Evolutionary conservation across 2,888 invertebrate genomes (phyloP).

Genomic region (Craniophora ligustri): DNA sequence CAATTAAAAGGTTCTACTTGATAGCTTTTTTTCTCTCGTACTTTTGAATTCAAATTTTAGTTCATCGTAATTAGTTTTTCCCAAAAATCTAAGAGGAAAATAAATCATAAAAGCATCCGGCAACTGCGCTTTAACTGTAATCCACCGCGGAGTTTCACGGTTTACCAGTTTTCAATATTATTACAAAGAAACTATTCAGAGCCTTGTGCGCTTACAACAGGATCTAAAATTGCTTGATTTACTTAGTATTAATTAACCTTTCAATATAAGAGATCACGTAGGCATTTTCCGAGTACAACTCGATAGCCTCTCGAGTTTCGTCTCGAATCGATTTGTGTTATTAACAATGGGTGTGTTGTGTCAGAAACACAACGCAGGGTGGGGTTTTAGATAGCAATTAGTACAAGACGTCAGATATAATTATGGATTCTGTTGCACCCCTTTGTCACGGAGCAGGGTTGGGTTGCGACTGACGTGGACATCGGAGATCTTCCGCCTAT

Average conservation of each 20-base stretch:
- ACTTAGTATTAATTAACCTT: constrained; percentile 39
- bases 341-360: constrained; percentile 45
- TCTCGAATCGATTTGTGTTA: constrained; percentile 47
- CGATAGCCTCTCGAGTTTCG: constrained; percentile 42
- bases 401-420: constrained; percentile 32
- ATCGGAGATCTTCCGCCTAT: constrained; percentile 26
- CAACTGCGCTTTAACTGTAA: constrained; percentile 49
- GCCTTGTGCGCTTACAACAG: constrained; percentile 19
- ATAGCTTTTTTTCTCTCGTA: too few species aligned
- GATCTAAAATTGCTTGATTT: constrained; percentile 19
- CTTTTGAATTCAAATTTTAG: background rate
- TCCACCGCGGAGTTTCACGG: constrained; percentile 43
- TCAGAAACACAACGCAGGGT: constrained; percentile 35
- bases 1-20: too few species aligned
- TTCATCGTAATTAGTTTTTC: constrained; percentile 9
- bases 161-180: constrained; percentile 44
- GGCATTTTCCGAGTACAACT: constrained; percentile 35
- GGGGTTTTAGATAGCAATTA: constrained; percentile 24
- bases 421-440: constrained; percentile 32
- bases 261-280: constrained; percentile 43
- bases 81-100: constrained; percentile 20
- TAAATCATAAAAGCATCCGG: constrained; percentile 28
- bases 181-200: constrained; percentile 20
- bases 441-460: constrained; percentile 27
- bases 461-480: constrained; percentile 23